phyloP scores from a whole-genome alignment of 2,888 invertebrate genomes.

The Subacronicta megacephala region DNA sequence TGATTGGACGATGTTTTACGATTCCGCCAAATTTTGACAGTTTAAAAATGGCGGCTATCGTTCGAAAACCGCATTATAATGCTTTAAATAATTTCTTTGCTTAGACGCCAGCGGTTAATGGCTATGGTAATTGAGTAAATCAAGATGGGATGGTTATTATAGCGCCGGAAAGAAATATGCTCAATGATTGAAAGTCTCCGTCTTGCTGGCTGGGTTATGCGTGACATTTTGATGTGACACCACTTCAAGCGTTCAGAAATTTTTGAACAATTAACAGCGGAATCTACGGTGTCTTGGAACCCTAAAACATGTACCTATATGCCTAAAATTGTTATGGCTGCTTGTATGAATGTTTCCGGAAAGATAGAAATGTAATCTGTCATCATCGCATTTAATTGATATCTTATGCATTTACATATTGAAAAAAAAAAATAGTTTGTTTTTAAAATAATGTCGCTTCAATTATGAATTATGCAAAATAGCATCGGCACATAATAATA shows the following conservation, averaged over 20 bases:
- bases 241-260: too few species aligned
- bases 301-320: background rate
- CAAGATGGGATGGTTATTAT: slow-evolving; percentile 70
- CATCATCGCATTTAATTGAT: slow-evolving; percentile 26
- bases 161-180: slow-evolving; percentile 76
- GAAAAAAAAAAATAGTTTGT: too few species aligned
- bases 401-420: slow-evolving; percentile 20
- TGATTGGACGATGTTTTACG: slow-evolving; percentile 27
- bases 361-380: background rate
- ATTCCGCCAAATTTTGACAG: slow-evolving; percentile 34
- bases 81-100: slow-evolving; percentile 79
- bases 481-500: background rate
- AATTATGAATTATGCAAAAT: too few species aligned
- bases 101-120: slow-evolving; percentile 73
- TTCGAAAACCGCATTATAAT: slow-evolving; percentile 72
- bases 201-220: slow-evolving; percentile 66
- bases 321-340: background rate
- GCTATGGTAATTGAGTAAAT: slow-evolving; percentile 70
- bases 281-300: too few species aligned
- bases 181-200: slow-evolving; percentile 78
- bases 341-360: background rate
- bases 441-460: too few species aligned
- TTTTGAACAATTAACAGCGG: too few species aligned
- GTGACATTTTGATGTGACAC: background rate
- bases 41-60: slow-evolving; percentile 58